Base-by-base conservation (phyloP, 2,797 vertebrate genomes). In the Sylvilagus floridanus region DNA sequence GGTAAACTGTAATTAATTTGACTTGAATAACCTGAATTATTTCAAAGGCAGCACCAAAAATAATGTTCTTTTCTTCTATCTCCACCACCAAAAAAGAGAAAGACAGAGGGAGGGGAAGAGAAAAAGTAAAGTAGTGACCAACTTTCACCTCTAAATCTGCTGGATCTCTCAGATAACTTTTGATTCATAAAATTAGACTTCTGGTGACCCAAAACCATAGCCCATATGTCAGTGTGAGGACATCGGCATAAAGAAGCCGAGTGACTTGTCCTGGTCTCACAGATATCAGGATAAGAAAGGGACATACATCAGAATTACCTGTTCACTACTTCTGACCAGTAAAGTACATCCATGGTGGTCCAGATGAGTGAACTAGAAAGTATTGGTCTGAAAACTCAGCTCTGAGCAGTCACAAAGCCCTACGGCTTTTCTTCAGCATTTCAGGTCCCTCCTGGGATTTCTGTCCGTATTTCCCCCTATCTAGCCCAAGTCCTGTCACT, bases 151-250 rank as follows among this genome's bases (percentile, higher is more conserved):
- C 42, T 69, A 60, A 73, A 60, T 68, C 63, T 78, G 72, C 28
- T 32, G 54, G 37, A 54, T 77, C n/a, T 72, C 42, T 88, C 37
- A 66, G 68, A 71, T 75, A 28, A 62, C 21, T 78, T 87, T 42
- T 65, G 82, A 78, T 24, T 90, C 24, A 71, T 76, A 95, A 32
- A 81, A 84, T 76, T 24, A 84, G 35, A 76, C 85, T 87, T 79
- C 72, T 32, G 79, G 76, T 75, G 75, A 81, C 14, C 21, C 65
- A 71, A 42, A 16, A 86, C 8, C 62, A 62, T 24, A 77, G 5
- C 9, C 21, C 66, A 22, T 88, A 62, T 79, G 35, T 63, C 37
- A 26, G 8, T 79, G 35, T 78, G 77, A 87, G 35, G 71, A 68
- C 75, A 65, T 52, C 42, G 28, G 37, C 50, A 11, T 54, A 42